Evolutionary conservation across 2,888 invertebrate genomes (phyloP).

Genomic region (Globia sparganii): DNA sequence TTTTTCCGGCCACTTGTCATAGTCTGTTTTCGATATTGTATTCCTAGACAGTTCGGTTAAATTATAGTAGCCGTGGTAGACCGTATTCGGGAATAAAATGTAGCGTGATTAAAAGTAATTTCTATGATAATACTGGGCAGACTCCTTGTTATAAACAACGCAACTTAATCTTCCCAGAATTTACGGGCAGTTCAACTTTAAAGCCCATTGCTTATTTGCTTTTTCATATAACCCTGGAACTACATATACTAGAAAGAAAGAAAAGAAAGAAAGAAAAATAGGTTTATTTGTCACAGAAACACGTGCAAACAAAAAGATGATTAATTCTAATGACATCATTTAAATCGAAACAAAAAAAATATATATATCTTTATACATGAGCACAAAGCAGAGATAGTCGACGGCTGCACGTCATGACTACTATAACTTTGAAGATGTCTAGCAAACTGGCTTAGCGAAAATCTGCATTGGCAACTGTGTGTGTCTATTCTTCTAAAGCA

Average conservation of each 20-base stretch:
- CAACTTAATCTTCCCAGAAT: not conserved
- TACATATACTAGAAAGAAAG: too few species aligned
- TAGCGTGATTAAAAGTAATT: not conserved
- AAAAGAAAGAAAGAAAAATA: too few species aligned
- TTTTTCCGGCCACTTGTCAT: not conserved
- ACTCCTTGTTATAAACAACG: not conserved
- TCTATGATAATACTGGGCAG: not conserved
- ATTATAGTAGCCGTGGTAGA: not conserved
- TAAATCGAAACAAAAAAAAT: too few species aligned
- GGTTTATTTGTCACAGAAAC: too few species aligned
- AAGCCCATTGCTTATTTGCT: too few species aligned
- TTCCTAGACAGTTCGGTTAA: slow-evolving; percentile 7
- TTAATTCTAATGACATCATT: too few species aligned
- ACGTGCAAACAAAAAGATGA: too few species aligned
- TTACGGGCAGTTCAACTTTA: not conserved
- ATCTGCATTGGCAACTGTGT: not conserved
- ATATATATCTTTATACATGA: too few species aligned
- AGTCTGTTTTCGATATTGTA: slow-evolving; percentile 24
- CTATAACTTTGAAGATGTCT: not conserved
- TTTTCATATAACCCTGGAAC: not conserved
- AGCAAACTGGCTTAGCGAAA: too few species aligned
- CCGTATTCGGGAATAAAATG: not conserved
- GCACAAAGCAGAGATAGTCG: too few species aligned
- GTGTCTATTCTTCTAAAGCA: not conserved
- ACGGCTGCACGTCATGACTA: too few species aligned